Percentiles rank a stretch among this genome's conserved stretches.
These are phyloP conservation scores for Notoglanidium macrostoma DNA, from an alignment of 2,797 vertebrate species.

Conservation along the genomic window DNA sequence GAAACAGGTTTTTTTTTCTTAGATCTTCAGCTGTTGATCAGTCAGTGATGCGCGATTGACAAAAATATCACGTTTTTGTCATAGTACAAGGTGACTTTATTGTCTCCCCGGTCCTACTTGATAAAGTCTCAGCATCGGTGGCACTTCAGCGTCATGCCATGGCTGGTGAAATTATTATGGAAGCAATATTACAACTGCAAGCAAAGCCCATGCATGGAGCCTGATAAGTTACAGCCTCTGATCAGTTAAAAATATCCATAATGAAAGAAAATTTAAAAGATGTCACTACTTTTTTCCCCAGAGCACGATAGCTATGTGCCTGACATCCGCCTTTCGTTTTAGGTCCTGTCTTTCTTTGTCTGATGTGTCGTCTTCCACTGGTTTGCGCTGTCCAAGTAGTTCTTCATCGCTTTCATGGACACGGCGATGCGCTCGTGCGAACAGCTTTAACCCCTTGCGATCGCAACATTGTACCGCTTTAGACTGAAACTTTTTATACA, in stretches of 20 bases:
- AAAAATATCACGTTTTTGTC: conserved; percentile 16
- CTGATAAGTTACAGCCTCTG: background rate
- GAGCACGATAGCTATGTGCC: conserved; percentile 43
- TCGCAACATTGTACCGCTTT: conserved; percentile 72
- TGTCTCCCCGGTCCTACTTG: conserved; percentile 7
- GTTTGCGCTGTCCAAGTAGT: conserved; percentile 40
- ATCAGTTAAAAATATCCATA: conserved; percentile 59
- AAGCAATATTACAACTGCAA: background rate
- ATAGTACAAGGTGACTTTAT: conserved; percentile 4
- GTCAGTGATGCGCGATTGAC: background rate
- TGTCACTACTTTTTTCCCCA: background rate
- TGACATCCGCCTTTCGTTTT: conserved; percentile 48
- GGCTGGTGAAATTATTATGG: conserved; percentile 23
- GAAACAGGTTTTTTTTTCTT: background rate
- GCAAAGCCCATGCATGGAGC: background rate
- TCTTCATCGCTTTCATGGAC: conserved; percentile 62
- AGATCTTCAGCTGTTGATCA: background rate
- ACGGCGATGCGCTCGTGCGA: conserved; percentile 62
- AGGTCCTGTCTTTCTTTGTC: conserved; percentile 46
- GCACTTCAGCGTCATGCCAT: conserved; percentile 58
- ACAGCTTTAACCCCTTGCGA: conserved; percentile 71
- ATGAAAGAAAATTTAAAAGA: background rate
- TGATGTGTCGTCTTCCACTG: conserved; percentile 52
- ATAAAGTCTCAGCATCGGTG: conserved; percentile 51
- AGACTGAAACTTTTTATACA: conserved; percentile 79